Evolutionary conservation across 2,113 vertebrate species (phyloP), one percentile per base, ranked within the genome.

Genomic region (Heliornis fulica): DNA sequence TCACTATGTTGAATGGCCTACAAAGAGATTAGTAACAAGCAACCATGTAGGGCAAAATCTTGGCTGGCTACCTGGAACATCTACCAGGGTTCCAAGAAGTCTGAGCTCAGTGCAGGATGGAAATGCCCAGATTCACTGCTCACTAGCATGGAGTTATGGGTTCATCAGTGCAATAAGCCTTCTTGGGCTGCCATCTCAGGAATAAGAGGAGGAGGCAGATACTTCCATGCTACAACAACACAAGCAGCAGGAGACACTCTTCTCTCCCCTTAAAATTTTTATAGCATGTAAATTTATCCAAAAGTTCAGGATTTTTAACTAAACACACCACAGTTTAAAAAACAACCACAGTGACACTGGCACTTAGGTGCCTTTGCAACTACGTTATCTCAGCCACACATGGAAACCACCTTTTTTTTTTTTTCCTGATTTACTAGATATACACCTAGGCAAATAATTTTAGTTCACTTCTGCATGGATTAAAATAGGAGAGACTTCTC

Each of bases 11-110:
- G 32, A 88, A 89, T 10, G 3, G 28, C 45, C 36, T 48, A 26
- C 3, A 3, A 51, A 85, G 48, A 72, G 6, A 6, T 68, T 34
- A 38, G 16, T 3, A 64, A 48, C 21, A 64, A 14, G 18, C 1
- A 2, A 15, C 7, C 1, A 0, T 11, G 19, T 21, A 84, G 20
- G 28, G 7, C 5, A 0, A 50, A 75, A 60, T 28, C 48, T 31
- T 20, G 26, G 23, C 23, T 65, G 48, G n/a, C 64, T 51, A 56
- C 23, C 2, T 21, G 26, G 10, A 38, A 59, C 3, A 1, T 8
- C 34, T 15, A 20, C 12, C 18, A 82, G 15, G 7, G 25, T 23
- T 63, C 68, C 41, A 83, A 57, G 63, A 19, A 36, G 34, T 50
- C 51, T 32, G 70, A 38, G 45, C 2, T 1, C n/a, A 2, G 46